These are phyloP conservation scores for Magallana nippona DNA, from an alignment of 2,888 invertebrate genomes.

Conservation along the genomic window DNA sequence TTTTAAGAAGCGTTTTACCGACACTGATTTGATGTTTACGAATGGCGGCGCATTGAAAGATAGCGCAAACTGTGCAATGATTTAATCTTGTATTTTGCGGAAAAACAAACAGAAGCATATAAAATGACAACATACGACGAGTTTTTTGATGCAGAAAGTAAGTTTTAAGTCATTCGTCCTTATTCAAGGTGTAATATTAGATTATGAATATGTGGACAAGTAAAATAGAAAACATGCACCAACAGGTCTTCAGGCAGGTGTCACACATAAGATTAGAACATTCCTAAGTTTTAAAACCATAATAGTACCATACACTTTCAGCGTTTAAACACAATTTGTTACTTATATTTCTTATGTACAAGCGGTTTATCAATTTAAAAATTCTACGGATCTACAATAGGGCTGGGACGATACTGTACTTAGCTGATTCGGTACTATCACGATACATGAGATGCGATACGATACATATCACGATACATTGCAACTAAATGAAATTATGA, in stretches of 20 bases:
- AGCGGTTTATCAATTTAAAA: no score
- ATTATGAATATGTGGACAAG: background rate
- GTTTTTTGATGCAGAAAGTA: conserved; percentile 11
- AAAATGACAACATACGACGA: conserved; percentile 22
- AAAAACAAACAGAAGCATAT: background rate
- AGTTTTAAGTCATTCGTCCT: background rate
- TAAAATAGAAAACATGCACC: background rate
- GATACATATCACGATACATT: no score
- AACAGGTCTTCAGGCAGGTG: background rate
- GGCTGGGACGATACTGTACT: no score
- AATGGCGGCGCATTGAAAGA: conserved; percentile 6
- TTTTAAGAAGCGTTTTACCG: background rate
- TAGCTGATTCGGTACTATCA: no score
- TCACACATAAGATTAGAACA: background rate
- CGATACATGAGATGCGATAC: no score
- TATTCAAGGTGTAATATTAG: no score
- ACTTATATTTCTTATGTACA: no score
- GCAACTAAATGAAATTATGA: no score
- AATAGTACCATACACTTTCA: no score
- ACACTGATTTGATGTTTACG: conserved; percentile 6
- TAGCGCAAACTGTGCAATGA: background rate
- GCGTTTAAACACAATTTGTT: no score
- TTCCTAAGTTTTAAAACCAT: background rate
- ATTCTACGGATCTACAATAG: no score
- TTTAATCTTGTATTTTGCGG: background rate